Evolutionary conservation across 2,797 vertebrate species (phyloP), one percentile per base, ranked within the genome.

Genomic region (Smutsia temminckii): DNA sequence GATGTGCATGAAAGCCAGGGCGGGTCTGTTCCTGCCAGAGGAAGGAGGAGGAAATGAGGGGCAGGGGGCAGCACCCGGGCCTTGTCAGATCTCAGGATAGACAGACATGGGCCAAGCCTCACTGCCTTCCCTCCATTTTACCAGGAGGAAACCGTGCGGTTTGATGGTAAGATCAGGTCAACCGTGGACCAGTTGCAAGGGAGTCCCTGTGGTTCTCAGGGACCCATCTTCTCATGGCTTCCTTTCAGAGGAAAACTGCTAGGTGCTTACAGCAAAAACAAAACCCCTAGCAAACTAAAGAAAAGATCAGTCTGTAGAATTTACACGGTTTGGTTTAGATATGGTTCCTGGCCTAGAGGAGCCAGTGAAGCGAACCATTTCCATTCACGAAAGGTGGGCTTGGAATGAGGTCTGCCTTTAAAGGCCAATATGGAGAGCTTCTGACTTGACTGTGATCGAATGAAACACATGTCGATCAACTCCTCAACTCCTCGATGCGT

Each of bases 181-280:
- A 23, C 53, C 32, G 7, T 0, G 8, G 21, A 14, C 25, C 8
- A 9, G 59, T 6, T 59, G 16, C 5, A 9, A 13, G 2, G 61
- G 3, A 21, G 46, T 85, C 27, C 29, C 20, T 12, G 40, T 8
- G 9, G 13, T 20, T 88, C 63, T 32, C 17, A 5, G 29, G 68
- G 53, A 29, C 0, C 51, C 53, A 17, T 27, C 49, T 85, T 85
- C 75, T 68, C 40, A 46, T 27, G 66, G 29, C 17, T 63, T 84
- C 49, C 7, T 87, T 46, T 80, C 40, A 17, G 71, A 85, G 27
- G 29, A 90, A 86, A 96, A 68, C 21, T 89, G 40, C 42, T 63
- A 51, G 61, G 63, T 51, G 55, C 16, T 29, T 68, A 37, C 12
- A 46, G 64, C 14, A 29, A 66, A 91, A 91, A 27, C 49, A 27